Conservation (phyloP, 2,888 invertebrate genomes). For the Axea sp. region DNA sequence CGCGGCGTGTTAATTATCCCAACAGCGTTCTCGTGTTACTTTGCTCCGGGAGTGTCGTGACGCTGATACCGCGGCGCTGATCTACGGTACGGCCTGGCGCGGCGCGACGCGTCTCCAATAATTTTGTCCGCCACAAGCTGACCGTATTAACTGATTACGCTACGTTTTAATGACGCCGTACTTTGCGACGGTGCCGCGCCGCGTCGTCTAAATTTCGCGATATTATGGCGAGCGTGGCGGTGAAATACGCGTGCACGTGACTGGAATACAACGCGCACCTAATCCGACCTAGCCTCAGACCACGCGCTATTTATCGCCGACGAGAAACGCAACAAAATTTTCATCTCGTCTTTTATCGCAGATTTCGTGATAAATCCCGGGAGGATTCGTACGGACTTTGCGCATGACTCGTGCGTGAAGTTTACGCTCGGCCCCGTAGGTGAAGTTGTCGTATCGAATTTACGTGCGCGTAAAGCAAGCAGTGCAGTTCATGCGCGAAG, state of each 20-base stretch:
- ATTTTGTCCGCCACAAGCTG: conserved; percentile 59
- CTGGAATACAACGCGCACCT: conserved; percentile 44
- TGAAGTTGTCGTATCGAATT: too few relatives aligned
- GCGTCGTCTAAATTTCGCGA: conserved; percentile 57
- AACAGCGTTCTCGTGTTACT: conserved; percentile 60
- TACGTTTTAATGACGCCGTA: conserved; percentile 59
- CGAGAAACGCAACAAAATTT: too few relatives aligned
- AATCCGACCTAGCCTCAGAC: conserved; percentile 36
- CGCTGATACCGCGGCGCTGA: conserved; percentile 59
- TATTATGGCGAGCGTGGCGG: conserved; percentile 42
- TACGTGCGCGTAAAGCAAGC: too few relatives aligned
- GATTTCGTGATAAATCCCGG: too few relatives aligned
- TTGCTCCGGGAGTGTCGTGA: conserved; percentile 52
- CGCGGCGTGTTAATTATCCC: conserved; percentile 66
- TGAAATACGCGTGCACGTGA: conserved; percentile 59
- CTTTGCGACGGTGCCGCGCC: conserved; percentile 38
- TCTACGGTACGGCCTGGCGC: conserved; percentile 48
- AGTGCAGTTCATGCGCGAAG: too few relatives aligned
- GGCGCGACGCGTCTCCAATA: conserved; percentile 57
- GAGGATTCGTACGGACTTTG: too few relatives aligned
- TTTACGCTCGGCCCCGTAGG: too few relatives aligned
- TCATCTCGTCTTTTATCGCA: too few relatives aligned
- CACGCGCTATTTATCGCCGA: conserved; percentile 34
- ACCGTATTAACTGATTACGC: conserved; percentile 61
- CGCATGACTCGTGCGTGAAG: too few relatives aligned